Conservation (phyloP, 2,888 invertebrate genomes). For the Diogma glabrata region DNA sequence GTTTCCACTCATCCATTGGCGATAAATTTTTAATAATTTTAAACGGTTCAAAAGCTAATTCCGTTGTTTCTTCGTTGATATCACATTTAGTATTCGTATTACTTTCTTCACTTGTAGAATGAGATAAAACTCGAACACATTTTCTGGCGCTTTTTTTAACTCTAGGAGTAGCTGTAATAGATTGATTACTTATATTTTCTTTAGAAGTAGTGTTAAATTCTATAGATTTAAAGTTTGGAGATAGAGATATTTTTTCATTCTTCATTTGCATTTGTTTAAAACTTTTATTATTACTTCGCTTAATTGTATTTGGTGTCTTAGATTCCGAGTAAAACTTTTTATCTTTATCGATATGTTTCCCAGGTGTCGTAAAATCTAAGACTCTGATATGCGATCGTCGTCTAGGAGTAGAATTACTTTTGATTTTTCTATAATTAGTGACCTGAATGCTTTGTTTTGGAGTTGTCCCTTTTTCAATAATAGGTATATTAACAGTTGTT, state of each 20-base stretch:
- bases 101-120: slow-evolving; percentile 16
- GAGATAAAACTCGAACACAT: slow-evolving; percentile 16
- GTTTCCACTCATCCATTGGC: slow-evolving; percentile 4
- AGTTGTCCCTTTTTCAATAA: neutral
- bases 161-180: slow-evolving; percentile 17
- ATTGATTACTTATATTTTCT: too few species aligned
- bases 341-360: too few species aligned
- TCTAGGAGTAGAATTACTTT: slow-evolving; percentile 1
- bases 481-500: too few species aligned
- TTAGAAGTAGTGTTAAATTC: too few species aligned
- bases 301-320: neutral
- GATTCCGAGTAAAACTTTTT: too few species aligned
- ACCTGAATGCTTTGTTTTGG: neutral
- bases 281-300: too few species aligned
- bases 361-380: slow-evolving; percentile 2
- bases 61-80: neutral
- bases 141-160: slow-evolving; percentile 14
- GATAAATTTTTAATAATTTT: too few species aligned
- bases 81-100: slow-evolving; percentile 14
- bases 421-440: neutral
- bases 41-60: too few species aligned
- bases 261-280: too few species aligned
- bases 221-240: too few species aligned
- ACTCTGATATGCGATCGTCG: slow-evolving; percentile 1
- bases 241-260: too few species aligned